Percentiles rank a stretch among this genome's conserved stretches.
These are phyloP conservation scores for Cosmorhoe ocellata DNA, from an alignment of 2,888 invertebrate genomes.

Conservation along the genomic window DNA sequence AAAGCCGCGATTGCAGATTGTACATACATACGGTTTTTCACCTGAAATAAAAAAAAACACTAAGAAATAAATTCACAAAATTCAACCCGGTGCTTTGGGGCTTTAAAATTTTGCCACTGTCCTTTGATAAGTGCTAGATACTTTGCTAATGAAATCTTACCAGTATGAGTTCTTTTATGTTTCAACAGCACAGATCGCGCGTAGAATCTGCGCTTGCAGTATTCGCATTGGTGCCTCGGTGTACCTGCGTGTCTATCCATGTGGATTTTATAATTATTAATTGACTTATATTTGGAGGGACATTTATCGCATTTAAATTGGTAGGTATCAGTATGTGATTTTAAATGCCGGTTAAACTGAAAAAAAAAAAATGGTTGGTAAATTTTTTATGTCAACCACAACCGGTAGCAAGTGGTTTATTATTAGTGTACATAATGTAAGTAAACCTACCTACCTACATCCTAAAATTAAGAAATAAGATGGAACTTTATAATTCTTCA, in stretches of 20 bases:
- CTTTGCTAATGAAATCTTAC: too few species aligned
- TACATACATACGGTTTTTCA: conserved; percentile 68
- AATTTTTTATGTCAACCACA: too few species aligned
- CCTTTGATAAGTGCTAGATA: too few species aligned
- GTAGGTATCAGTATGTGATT: conserved; percentile 40
- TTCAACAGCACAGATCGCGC: conserved; percentile 58
- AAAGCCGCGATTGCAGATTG: conserved; percentile 64
- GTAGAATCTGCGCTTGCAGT: conserved; percentile 66
- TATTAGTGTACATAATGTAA: too few species aligned
- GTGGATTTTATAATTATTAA: conserved; percentile 44
- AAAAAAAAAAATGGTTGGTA: background rate
- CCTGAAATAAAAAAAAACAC: conserved; percentile 44
- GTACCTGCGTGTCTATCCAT: conserved; percentile 62
- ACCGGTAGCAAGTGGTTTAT: too few species aligned
- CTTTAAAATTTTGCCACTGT: too few species aligned
- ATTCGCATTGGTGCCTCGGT: conserved; percentile 62
- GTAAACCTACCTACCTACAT: too few species aligned
- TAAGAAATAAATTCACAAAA: background rate
- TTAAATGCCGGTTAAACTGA: conserved; percentile 52
- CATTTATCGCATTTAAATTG: conserved; percentile 56
- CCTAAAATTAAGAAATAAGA: too few species aligned
- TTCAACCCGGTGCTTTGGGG: too few species aligned
- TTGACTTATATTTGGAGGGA: conserved; percentile 48
- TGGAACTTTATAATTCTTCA: too few species aligned
- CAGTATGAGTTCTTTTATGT: conserved; percentile 73